A percentile compares a stretch with the other conserved stretches of the same genome.
These are phyloP conservation scores for Phenganax stokvisi DNA, from an alignment of 92 coral and sea anemone genomes.

Conservation along the genomic window DNA sequence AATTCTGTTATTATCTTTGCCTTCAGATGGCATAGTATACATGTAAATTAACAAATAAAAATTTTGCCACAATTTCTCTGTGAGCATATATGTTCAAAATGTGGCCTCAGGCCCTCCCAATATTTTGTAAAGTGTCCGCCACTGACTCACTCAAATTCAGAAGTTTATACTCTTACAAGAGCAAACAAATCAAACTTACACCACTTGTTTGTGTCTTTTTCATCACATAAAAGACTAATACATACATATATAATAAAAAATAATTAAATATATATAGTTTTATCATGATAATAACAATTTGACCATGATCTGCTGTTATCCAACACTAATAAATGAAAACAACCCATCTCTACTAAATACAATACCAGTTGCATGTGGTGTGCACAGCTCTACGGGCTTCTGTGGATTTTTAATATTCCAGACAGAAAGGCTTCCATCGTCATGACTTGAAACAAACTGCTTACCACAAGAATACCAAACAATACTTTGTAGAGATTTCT, in stretches of 20 bases:
- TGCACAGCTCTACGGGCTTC: slow-evolving; percentile 67
- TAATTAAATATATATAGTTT: not conserved
- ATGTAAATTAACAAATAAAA: no score
- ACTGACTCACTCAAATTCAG: not conserved
- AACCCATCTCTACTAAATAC: not conserved
- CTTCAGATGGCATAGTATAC: no score
- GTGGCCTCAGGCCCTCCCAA: no score
- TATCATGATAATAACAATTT: not conserved
- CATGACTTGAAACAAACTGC: slow-evolving; percentile 87
- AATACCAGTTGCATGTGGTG: slow-evolving; percentile 56
- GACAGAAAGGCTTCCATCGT: slow-evolving; percentile 68
- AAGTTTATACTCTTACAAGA: not conserved
- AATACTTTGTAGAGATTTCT: slow-evolving; percentile 63
- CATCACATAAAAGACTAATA: no score
- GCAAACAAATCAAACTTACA: no score
- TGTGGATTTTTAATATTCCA: slow-evolving; percentile 65
- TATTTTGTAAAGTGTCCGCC: no score
- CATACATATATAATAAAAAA: no score
- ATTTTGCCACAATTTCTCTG: no score
- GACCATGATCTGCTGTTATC: not conserved
- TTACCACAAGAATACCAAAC: slow-evolving; percentile 88
- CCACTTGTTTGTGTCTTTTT: no score
- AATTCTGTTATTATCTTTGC: no score
- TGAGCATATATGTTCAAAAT: no score
- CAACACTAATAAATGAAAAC: not conserved